These are phyloP conservation scores for Parauchenoglanis punctatus DNA, from an alignment of 2,797 vertebrate species.

Conservation along the genomic window DNA sequence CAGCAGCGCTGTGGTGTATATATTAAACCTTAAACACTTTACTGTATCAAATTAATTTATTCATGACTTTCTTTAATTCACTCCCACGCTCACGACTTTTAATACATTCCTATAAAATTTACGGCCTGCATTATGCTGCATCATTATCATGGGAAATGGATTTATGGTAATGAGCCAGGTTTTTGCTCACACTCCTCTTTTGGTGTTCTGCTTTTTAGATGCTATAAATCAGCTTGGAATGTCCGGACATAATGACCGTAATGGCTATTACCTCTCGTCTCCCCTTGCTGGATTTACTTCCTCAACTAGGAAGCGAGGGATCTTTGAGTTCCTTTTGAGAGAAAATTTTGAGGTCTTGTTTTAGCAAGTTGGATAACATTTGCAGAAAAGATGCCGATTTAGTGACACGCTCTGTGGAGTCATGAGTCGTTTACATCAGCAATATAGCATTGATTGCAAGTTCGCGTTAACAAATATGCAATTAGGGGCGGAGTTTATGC, in stretches of 20 bases:
- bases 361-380: background rate
- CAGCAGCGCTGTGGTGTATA: background rate
- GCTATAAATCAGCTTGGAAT: conserved; percentile 54
- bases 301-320: background rate
- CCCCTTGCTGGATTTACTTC: background rate
- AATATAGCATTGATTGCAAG: background rate
- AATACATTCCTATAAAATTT: conserved; percentile 43
- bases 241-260: conserved; percentile 39
- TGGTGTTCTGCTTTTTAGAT: conserved; percentile 40
- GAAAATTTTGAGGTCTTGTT: background rate
- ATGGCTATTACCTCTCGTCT: conserved; percentile 34
- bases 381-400: background rate
- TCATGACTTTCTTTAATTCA: conserved; percentile 42
- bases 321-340: background rate
- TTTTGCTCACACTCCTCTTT: conserved; percentile 49
- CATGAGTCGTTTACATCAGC: background rate
- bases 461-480: background rate
- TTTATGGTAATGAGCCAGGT: conserved; percentile 57
- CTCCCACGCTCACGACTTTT: conserved; percentile 22
- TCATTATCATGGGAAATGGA: conserved; percentile 51
- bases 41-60: conserved; percentile 45
- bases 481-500: background rate
- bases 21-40: background rate
- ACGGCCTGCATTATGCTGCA: background rate
- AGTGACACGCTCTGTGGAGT: background rate